Percentiles rank a stretch among this genome's conserved stretches.
Evolutionary conservation across 2,113 vertebrate genomes (phyloP).

Genomic region (Coptodon rendalli): DNA sequence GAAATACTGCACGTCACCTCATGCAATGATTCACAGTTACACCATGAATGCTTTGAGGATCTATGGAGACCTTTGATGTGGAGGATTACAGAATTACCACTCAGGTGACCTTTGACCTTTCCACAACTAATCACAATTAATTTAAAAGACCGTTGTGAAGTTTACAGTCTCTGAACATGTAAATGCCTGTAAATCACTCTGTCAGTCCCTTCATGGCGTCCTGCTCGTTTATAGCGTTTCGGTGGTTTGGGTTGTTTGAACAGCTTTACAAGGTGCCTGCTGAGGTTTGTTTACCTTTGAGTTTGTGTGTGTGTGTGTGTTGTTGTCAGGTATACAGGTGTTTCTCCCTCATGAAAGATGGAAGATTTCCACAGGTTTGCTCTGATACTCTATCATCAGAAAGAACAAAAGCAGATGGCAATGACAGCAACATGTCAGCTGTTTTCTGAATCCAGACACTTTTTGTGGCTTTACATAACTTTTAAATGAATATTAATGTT

Average conservation of each 20-base stretch:
- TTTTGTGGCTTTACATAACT: not conserved
- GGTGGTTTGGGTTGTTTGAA: not conserved
- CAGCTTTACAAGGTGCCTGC: not conserved
- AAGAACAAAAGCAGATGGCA: not conserved
- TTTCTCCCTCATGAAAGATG: not conserved
- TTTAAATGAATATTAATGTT: not conserved
- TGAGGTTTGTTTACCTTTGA: not conserved
- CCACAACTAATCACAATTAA: not conserved
- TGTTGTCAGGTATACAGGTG: not conserved
- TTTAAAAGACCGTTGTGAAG: not conserved
- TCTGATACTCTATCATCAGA: not conserved
- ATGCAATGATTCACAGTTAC: not conserved
- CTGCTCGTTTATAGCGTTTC: not conserved
- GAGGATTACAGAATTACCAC: not conserved
- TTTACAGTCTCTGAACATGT: not conserved
- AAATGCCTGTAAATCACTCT: not conserved
- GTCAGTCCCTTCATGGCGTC: not conserved
- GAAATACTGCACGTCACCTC: not conserved
- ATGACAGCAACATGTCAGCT: not conserved
- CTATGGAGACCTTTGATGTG: not conserved
- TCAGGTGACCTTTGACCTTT: constrained; percentile 4
- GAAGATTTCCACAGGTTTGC: not conserved
- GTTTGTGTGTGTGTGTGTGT: not conserved
- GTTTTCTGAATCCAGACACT: not conserved
- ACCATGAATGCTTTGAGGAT: not conserved